Evolutionary conservation across 1,140 invertebrate species (phyloP).

Genomic region (Calycopis cecrops): DNA sequence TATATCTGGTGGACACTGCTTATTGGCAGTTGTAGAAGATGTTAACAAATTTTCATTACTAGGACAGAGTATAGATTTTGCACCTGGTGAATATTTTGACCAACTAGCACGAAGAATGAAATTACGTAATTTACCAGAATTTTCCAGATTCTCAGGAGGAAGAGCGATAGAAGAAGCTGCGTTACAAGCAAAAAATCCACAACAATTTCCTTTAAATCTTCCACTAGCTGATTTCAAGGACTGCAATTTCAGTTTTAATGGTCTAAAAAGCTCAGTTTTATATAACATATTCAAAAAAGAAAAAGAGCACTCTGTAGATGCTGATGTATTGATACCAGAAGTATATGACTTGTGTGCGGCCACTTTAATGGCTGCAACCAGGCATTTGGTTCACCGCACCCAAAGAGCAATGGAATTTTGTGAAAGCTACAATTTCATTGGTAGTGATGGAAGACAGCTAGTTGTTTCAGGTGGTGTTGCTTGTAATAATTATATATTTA

Average conservation of each 20-base stretch:
- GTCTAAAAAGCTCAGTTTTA: conserved; percentile 53
- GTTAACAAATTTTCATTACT: conserved; percentile 88
- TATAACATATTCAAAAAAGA: conserved; percentile 52
- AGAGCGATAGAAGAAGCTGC: conserved; percentile 90
- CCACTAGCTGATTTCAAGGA: conserved; percentile 76
- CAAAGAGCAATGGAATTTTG: conserved; percentile 90
- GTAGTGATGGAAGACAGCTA: conserved; percentile 75
- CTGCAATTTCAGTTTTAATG: conserved; percentile 68
- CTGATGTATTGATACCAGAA: conserved; percentile 84
- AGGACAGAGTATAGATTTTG: conserved; percentile 87
- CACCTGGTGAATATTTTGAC: conserved; percentile 94
- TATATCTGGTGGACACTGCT: conserved; percentile 94
- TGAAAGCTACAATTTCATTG: conserved; percentile 77
- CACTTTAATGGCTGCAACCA: conserved; percentile 82
- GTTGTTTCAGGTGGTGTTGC: conserved; percentile 96
- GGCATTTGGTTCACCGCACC: conserved; percentile 88
- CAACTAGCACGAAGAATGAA: conserved; percentile 92
- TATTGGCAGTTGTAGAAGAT: conserved; percentile 86
- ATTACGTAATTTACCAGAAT: conserved; percentile 86
- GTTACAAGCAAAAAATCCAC: conserved; percentile 79
- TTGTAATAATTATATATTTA: conserved; percentile 91
- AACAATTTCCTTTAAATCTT: conserved; percentile 80
- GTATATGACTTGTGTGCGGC: conserved; percentile 91
- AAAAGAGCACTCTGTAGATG: conserved; percentile 69
- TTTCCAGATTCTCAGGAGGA: conserved; percentile 86